Evolutionary conservation across 2,113 vertebrate species (phyloP).

Genomic region (Grantiella picta): DNA sequence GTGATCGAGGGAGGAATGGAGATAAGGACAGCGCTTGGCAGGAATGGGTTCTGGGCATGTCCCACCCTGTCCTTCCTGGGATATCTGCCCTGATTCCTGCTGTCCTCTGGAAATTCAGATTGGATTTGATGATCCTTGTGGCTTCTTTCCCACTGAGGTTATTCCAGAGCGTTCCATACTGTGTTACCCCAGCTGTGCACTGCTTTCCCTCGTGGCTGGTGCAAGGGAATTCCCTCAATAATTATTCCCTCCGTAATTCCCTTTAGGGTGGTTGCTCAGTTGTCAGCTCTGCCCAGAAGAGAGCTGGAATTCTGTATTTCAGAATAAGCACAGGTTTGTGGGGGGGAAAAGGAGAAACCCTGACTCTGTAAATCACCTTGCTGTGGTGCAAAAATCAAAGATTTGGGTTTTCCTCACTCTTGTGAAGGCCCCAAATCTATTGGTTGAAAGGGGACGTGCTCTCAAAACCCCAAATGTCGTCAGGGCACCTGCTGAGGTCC

Average conservation of each 20-base stretch:
- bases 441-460: background rate
- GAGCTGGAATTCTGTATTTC: background rate
- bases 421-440: accelerated
- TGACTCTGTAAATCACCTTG: background rate
- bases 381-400: background rate
- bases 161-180: accelerated
- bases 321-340: accelerated
- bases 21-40: background rate
- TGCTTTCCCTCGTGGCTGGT: background rate
- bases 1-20: background rate
- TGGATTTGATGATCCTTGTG: background rate
- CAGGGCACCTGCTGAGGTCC: background rate
- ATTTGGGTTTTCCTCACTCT: background rate
- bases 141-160: background rate
- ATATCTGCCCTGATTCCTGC: background rate
- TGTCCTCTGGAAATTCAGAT: background rate
- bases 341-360: background rate
- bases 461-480: background rate
- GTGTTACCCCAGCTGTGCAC: background rate
- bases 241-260: background rate
- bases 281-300: background rate
- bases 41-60: background rate
- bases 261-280: background rate
- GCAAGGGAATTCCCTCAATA: background rate
- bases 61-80: background rate